Base-by-base conservation (phyloP, 2,113 vertebrate species). In the Gambusia holbrooki region DNA sequence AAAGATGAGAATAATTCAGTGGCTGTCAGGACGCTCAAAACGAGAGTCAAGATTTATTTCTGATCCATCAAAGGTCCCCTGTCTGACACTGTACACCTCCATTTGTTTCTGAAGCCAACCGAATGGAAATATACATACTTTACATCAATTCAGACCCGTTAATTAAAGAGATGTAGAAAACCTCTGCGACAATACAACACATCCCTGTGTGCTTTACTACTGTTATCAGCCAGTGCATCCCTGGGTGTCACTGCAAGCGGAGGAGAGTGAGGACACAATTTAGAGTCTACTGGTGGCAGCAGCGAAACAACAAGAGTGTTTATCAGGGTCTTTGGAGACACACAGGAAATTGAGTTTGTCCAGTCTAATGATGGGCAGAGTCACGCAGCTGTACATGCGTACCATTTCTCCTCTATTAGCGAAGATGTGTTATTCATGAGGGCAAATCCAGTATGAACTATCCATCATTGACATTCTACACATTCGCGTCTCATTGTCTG, bases 341-440 rank as follows among this genome's bases (percentile, higher is more conserved):
- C 84, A 90, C 90, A 92, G 93, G 91, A 94, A 94, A 94, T 93
- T 90, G 88, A 93, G 92, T 93, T 94, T 93, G 93, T 94, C 92
- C 92, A 89, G 87, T 90, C 85, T 93, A 92, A 93, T 92, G 88
- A 92, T 89, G 90, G 84, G 79, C 87, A 85, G 83, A 90, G 91
- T 93, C 88, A 90, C 77, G 65, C 86, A 65, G 82, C 84, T 82
- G 83, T 75, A 88, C 88, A 90, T 90, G 90, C 87, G 12, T 74
- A 89, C 85, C 66, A 71, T 91, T 92, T 91, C 84, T 79, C 88
- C 90, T 90, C 92, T 86, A 94, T 94, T 94, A 94, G 89, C 89
- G 84, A 74, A 86, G 74, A 94, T 93, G 90, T 89, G 89, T 94
- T 94, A 94, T 94, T 94, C 93, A 95, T 94, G 93, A 94, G 94